A percentile compares a stretch with the other conserved stretches of the same genome.
phyloP scores from a whole-genome alignment of 2,113 vertebrate species.

The Acrocephalus arundinaceus region DNA sequence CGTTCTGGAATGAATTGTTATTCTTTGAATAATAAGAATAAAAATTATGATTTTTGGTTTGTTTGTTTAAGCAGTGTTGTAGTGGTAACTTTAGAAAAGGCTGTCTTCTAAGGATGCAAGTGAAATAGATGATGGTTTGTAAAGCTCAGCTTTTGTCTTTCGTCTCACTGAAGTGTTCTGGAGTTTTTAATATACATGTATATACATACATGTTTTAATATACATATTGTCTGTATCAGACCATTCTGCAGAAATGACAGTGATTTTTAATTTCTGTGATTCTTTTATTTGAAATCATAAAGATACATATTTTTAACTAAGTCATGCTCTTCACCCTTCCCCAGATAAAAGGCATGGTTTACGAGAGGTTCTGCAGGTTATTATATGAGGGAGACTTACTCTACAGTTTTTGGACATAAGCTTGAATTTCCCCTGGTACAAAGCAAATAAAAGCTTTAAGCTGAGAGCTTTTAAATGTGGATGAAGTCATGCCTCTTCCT shows the following conservation, averaged over 20 bases:
- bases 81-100: background rate
- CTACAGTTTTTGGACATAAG: background rate
- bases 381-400: background rate
- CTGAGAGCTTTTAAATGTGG: constrained; percentile 21
- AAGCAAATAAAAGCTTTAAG: constrained; percentile 1
- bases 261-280: background rate
- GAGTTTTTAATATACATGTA: background rate
- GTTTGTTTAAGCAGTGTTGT: background rate
- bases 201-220: background rate
- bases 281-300: background rate
- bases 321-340: background rate
- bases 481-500: constrained; percentile 20
- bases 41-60: background rate
- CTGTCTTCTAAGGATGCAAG: background rate
- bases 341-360: background rate
- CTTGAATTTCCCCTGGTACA: background rate
- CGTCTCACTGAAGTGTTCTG: background rate
- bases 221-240: background rate
- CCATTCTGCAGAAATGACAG: background rate
- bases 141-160: background rate
- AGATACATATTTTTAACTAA: background rate
- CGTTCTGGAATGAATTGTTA: background rate
- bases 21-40: background rate
- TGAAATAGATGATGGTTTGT: background rate
- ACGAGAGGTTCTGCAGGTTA: background rate